phyloP scores from a whole-genome alignment of 2,888 invertebrate genomes.

The Spodoptera littoralis region DNA sequence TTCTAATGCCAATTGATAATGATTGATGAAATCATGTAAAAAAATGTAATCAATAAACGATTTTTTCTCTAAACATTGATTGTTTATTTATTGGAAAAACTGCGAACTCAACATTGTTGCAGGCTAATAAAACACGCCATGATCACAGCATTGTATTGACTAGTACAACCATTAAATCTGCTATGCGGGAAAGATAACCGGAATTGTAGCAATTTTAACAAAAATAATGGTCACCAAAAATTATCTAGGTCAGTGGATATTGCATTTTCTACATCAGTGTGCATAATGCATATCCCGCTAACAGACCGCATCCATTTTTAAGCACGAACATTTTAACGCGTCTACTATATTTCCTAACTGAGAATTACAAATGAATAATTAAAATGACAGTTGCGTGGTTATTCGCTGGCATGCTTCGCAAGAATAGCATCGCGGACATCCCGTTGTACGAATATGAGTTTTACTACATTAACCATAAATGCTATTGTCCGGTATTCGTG shows the following conservation, averaged over 20 bases:
- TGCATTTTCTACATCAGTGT: conserved; percentile 39
- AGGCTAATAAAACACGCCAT: too few species aligned
- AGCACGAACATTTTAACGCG: conserved; percentile 47
- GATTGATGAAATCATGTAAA: too few species aligned
- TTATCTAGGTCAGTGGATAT: conserved; percentile 26
- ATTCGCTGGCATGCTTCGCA: conserved; percentile 48
- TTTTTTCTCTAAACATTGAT: neutral
- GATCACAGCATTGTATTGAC: neutral
- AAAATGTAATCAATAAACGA: too few species aligned
- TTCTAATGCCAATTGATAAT: too few species aligned
- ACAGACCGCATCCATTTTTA: conserved; percentile 40
- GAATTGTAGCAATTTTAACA: conserved; percentile 5
- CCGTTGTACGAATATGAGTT: conserved; percentile 46
- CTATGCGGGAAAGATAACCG: neutral
- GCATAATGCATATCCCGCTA: conserved; percentile 28
- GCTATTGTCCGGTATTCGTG: conserved; percentile 33
- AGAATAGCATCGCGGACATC: conserved; percentile 41
- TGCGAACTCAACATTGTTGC: neutral
- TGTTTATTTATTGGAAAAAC: neutral
- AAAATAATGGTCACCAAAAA: conserved; percentile 12
- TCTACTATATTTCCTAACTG: conserved; percentile 48
- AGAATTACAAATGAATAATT: conserved; percentile 59
- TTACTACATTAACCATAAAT: conserved; percentile 49
- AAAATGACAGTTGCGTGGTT: conserved; percentile 57
- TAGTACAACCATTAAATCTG: too few species aligned